Conservation (phyloP, 2,113 vertebrate genomes). For the Apodemus sylvaticus region DNA sequence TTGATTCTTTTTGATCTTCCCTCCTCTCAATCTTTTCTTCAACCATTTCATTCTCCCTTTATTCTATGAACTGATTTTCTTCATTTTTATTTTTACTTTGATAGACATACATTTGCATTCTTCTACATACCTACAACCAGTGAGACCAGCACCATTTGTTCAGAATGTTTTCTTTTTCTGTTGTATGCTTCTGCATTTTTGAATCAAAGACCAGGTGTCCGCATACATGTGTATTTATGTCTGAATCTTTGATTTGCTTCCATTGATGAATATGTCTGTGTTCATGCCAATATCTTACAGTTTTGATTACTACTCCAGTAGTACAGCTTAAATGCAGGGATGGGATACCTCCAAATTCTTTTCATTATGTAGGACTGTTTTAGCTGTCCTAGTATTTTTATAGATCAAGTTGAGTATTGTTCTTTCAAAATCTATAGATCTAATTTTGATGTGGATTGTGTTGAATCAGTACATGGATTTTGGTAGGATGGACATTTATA, state of each 20-base stretch:
- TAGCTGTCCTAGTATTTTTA: background rate
- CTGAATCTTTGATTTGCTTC: background rate
- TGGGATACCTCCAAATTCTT: background rate
- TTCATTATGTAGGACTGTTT: background rate
- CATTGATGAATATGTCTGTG: background rate
- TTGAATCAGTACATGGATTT: background rate
- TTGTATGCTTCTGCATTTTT: background rate
- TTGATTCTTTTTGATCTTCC: background rate
- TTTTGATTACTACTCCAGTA: background rate
- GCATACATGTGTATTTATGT: background rate
- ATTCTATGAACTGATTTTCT: background rate
- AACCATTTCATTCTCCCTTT: background rate
- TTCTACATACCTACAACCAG: background rate
- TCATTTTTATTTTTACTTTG: background rate
- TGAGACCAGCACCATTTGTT: background rate
- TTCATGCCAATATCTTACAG: background rate
- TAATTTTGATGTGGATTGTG: background rate
- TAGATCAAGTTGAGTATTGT: background rate
- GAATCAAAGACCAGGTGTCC: background rate
- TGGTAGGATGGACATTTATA: background rate
- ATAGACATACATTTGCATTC: background rate
- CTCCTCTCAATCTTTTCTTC: accelerated
- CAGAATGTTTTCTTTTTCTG: background rate
- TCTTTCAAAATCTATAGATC: background rate
- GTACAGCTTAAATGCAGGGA: background rate